Base-by-base conservation (phyloP, 2,113 vertebrate species). In the Sus scrofa region DNA sequence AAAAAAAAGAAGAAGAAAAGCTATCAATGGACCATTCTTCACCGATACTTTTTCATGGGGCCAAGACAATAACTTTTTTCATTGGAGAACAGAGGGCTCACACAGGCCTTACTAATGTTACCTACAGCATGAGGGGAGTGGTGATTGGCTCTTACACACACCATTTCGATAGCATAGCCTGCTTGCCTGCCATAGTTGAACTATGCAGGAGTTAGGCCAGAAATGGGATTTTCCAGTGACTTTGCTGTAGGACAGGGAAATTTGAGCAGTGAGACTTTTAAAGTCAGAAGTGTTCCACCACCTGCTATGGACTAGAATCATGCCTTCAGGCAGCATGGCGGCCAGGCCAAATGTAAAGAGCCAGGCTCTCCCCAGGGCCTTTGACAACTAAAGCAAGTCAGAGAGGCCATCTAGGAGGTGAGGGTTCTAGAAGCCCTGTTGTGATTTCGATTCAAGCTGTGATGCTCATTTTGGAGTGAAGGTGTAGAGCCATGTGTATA, bases 61-160 rank as follows among this genome's bases (percentile, higher is more conserved):
- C 34, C 26, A 13, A 34, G 26, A 20, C 24, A 60, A 26, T 7
- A 63, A 3, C 14, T 30, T 6, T 39, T n/a, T 50, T 60, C 20
- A 6, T n/a, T 85, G 15, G 60, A 67, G 20, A 68, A 56, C 34
- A 11, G 32, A 11, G 32, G 13, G 2, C 20, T 30, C 84, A 67
- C 54, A 26, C 7, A 0, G 1, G 52, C 50, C 13, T 34, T 16
- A 8, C 6, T 20, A 37, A 1, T 3, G 19, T 26, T 2, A 9
- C 82, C 5, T 30, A 37, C 37, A 3, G 8, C 12, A 4, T 2
- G 19, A 13, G 19, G 26, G 44, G 39, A 39, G 20, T 6, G 26
- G 7, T 15, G 2, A 3, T 34, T 18, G 16, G 50, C 34, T 13
- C 44, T 27, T 1, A 2, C 13, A 18, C 34, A 14, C 18, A 0